Base-by-base conservation (phyloP, 2,888 invertebrate species). In the Heliothis peltigera region DNA sequence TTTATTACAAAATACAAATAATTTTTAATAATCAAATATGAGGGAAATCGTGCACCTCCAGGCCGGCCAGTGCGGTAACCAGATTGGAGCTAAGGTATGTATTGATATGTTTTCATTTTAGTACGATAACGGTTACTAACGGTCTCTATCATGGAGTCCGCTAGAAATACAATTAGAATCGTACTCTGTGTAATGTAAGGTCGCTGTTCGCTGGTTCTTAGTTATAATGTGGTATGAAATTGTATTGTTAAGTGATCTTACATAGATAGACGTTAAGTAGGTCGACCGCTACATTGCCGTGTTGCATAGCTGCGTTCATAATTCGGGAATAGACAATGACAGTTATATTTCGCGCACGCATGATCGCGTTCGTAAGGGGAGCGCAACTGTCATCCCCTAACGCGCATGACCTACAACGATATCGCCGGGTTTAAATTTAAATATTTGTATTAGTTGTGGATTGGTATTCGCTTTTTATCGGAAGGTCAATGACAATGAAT, bases 41-140 rank as follows among this genome's bases (percentile, higher is more conserved):
- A 96, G 97, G 95, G 97, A 98, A 96, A 98, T 98, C 91, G 97
- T 98, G 81, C 97, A 97, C 86, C 92, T 97, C 74, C 97, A 98
- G 90, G 97, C 97, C 87, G 97, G 97, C 84, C 97, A 98, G 90
- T 98, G 97, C 95, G 97, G 97, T 76, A 98, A 98, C 95, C 97
- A 98, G 95, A 97, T 98, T 88, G 97, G 97, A 92, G 95, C 95
- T 85, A 95, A 95, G 93, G 95, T 95, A 85, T 88, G 85, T 83
- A 53, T 63, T 53, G 15, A 51, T 54, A 48, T 65, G 43, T 67
- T 80, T 70, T 62, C 39, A 17, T 56, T 75, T 43, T 66, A 64
- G 39, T 46, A 48, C 21, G 17, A 21, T 66, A 77, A 66, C 75
- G 52, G 68, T 77, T 51, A 25, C 51, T 75, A 81, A 79, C 77